Evolutionary conservation across 2,888 invertebrate species (phyloP).

Genomic region (Campopleginae sp.): DNA sequence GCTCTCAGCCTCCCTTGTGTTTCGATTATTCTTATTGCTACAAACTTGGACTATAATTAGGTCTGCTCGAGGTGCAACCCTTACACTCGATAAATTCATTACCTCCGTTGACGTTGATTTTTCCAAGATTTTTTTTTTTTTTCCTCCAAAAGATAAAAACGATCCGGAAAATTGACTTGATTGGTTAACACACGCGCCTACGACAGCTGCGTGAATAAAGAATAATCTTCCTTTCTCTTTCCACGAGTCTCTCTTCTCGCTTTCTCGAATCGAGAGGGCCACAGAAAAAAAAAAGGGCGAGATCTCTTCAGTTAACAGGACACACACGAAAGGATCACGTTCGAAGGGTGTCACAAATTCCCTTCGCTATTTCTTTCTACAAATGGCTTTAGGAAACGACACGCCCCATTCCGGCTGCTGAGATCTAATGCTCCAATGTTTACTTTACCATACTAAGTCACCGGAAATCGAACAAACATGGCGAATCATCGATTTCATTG

Average conservation of each 20-base stretch:
- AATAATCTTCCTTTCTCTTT: conserved; percentile 22
- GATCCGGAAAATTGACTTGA: conserved; percentile 43
- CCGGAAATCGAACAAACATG: conserved; percentile 7
- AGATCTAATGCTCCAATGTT: conserved; percentile 43
- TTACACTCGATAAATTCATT: conserved; percentile 29
- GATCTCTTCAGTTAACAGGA: conserved; percentile 49
- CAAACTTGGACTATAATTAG: conserved; percentile 59
- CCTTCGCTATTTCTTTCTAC: conserved; percentile 73
- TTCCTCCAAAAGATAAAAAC: conserved; percentile 3
- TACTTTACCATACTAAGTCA: conserved; percentile 36
- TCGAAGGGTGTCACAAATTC: conserved; percentile 68
- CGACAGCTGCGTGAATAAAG: conserved; percentile 65
- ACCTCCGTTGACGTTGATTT: conserved; percentile 38
- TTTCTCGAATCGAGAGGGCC: conserved; percentile 26
- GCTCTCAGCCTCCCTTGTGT: conserved; percentile 25
- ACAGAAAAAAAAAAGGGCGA: conserved; percentile 30
- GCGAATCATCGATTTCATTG: neutral
- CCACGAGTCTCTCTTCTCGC: conserved; percentile 24
- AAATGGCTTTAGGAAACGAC: conserved; percentile 82
- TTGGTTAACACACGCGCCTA: conserved; percentile 61
- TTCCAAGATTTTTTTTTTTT: conserved; percentile 44
- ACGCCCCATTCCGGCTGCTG: conserved; percentile 81
- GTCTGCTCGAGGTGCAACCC: conserved; percentile 23
- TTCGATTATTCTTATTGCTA: conserved; percentile 48
- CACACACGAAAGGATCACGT: conserved; percentile 80